Percentiles rank a stretch among this genome's conserved stretches.
Evolutionary conservation across 2,888 invertebrate genomes (phyloP).

Genomic region (Polydrusus pterygomalis): DNA sequence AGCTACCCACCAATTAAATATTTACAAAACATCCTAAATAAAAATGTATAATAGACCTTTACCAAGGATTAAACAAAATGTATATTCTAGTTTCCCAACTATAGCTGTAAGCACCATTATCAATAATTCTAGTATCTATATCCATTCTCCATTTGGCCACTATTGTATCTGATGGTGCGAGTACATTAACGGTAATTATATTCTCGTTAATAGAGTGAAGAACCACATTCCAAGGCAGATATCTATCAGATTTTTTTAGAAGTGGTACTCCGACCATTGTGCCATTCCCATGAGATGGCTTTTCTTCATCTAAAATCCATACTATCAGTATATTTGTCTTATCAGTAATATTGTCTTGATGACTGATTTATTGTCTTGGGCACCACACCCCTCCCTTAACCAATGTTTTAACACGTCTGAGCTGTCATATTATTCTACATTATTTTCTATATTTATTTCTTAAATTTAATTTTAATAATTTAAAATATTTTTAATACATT

Average conservation of each 20-base stretch:
- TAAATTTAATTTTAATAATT: no score
- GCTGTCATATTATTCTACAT: no score
- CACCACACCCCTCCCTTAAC: no score
- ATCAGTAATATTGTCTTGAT: no score
- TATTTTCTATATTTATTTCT: no score
- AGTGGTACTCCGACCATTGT: constrained; percentile 86
- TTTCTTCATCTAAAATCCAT: constrained; percentile 78
- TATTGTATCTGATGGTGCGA: constrained; percentile 81
- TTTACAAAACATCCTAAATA: no score
- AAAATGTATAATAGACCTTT: neutral
- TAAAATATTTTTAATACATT: no score
- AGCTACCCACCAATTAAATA: no score
- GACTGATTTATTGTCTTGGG: no score
- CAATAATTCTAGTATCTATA: constrained; percentile 84
- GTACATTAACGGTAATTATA: constrained; percentile 78
- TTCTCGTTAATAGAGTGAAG: constrained; percentile 81
- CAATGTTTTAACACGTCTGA: no score
- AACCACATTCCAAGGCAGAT: constrained; percentile 83
- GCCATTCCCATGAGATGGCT: constrained; percentile 87
- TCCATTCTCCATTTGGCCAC: constrained; percentile 91
- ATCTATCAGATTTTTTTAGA: constrained; percentile 77
- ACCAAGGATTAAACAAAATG: constrained; percentile 62
- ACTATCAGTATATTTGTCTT: no score
- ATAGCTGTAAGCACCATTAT: constrained; percentile 83
- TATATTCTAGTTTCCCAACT: constrained; percentile 80